A percentile compares a stretch with the other conserved stretches of the same genome.
phyloP scores from a whole-genome alignment of 2,797 vertebrate genomes.

The Gobionotothen gibberifrons region DNA sequence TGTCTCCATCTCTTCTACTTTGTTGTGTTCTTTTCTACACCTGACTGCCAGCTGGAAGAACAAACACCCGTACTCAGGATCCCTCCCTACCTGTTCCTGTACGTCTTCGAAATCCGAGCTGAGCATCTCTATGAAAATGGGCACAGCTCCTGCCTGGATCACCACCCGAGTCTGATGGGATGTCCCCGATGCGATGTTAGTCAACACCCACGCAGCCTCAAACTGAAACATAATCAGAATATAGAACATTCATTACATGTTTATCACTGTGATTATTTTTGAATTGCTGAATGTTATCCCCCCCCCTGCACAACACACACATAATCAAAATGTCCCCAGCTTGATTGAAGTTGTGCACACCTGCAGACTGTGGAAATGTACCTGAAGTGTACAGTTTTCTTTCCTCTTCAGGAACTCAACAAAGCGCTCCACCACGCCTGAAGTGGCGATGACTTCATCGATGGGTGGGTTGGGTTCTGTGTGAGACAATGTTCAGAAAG shows the following conservation, averaged over 20 bases:
- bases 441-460: constrained; percentile 96
- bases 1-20: too few relatives aligned
- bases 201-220: constrained; percentile 97
- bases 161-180: constrained; percentile 96
- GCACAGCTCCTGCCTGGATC: constrained; percentile 96
- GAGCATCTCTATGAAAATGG: constrained; percentile 96
- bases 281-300: background rate
- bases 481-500: background rate
- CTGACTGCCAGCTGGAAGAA: too few relatives aligned
- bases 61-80: background rate
- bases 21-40: too few relatives aligned
- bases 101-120: constrained; percentile 96
- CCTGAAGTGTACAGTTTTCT: constrained; percentile 97
- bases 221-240: constrained; percentile 82
- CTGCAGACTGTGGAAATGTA: constrained; percentile 66
- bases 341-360: constrained; percentile 2
- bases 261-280: background rate
- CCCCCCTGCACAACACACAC: background rate
- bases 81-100: constrained; percentile 91
- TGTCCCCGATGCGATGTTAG: constrained; percentile 97
- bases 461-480: constrained; percentile 97
- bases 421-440: constrained; percentile 94
- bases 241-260: background rate
- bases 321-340: background rate
- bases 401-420: constrained; percentile 96